Evolutionary conservation across 2,113 vertebrate genomes (phyloP).

Genomic region (Nothobranchius furzeri): DNA sequence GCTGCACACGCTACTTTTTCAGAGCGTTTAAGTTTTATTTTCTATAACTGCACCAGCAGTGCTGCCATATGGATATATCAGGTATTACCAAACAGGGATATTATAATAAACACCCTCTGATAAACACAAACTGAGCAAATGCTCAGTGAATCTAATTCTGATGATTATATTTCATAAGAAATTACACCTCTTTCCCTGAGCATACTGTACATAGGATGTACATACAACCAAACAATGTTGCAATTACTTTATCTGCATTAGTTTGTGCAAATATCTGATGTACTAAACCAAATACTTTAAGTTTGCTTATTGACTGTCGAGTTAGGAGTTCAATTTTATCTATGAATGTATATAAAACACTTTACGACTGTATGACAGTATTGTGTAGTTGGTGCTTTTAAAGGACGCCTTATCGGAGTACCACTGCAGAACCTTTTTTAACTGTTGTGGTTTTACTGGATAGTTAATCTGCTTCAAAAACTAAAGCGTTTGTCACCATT

Average conservation of each 20-base stretch:
- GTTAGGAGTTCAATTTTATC: slow-evolving; percentile 53
- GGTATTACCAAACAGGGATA: slow-evolving; percentile 64
- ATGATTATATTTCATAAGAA: slow-evolving; percentile 19
- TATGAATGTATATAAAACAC: slow-evolving; percentile 65
- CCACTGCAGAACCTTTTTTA: slow-evolving; percentile 39
- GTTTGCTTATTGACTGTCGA: slow-evolving; percentile 56
- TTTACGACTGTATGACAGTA: slow-evolving; percentile 24
- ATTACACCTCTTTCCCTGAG: slow-evolving; percentile 29
- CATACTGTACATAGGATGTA: slow-evolving; percentile 58
- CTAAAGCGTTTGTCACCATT: slow-evolving; percentile 6
- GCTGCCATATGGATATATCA: slow-evolving; percentile 55
- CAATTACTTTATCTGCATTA: slow-evolving; percentile 61
- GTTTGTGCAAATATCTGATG: slow-evolving; percentile 64
- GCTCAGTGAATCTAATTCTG: slow-evolving; percentile 37
- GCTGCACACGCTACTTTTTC: slow-evolving; percentile 23
- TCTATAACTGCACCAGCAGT: slow-evolving; percentile 17
- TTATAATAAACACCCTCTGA: slow-evolving; percentile 31
- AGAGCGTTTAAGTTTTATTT: slow-evolving; percentile 39
- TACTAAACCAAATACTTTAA: slow-evolving; percentile 73
- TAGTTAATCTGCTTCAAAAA: slow-evolving; percentile 6
- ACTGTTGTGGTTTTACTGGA: slow-evolving; percentile 19
- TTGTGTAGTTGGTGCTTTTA: slow-evolving; percentile 58
- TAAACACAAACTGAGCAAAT: not conserved
- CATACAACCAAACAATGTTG: slow-evolving; percentile 43
- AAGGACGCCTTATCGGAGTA: slow-evolving; percentile 55